These are phyloP conservation scores for Percopsis omiscomaycus DNA, from an alignment of 2,797 vertebrate species.

Conservation along the genomic window DNA sequence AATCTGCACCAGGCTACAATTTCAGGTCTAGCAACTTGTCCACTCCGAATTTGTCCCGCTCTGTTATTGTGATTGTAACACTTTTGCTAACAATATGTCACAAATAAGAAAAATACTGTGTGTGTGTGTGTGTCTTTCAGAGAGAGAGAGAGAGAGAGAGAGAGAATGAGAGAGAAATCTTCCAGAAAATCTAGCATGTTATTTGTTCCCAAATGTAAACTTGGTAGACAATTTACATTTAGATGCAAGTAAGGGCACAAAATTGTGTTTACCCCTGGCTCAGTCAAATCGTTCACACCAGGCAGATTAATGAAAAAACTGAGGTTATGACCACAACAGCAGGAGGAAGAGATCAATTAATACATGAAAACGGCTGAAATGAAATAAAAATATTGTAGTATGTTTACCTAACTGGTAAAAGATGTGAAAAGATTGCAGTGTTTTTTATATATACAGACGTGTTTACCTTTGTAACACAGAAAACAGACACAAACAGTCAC, in stretches of 20 bases:
- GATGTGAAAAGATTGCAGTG: neutral
- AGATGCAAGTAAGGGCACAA: slow-evolving; percentile 8
- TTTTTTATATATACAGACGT: neutral
- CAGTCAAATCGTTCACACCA: slow-evolving; percentile 13
- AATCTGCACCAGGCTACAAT: neutral
- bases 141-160: neutral
- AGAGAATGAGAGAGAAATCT: neutral
- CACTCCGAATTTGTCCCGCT: neutral
- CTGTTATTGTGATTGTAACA: neutral
- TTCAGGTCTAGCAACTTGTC: neutral
- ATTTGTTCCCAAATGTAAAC: slow-evolving; percentile 11
- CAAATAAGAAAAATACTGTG: too few species aligned
- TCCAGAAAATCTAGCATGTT: slow-evolving; percentile 10
- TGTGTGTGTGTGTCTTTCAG: too few species aligned
- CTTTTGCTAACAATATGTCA: too few species aligned
- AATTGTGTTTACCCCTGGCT: slow-evolving; percentile 17
- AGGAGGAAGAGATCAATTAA: neutral
- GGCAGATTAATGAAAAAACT: slow-evolving; percentile 19
- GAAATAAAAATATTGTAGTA: neutral
- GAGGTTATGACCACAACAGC: neutral
- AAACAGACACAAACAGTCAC: neutral
- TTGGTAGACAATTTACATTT: slow-evolving; percentile 20
- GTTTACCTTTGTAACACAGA: neutral
- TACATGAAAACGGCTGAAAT: neutral
- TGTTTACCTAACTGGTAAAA: neutral